A percentile compares a stretch with the other conserved stretches of the same genome.
Conservation (phyloP, 2,113 vertebrate genomes). For the Lycaon pictus region DNA sequence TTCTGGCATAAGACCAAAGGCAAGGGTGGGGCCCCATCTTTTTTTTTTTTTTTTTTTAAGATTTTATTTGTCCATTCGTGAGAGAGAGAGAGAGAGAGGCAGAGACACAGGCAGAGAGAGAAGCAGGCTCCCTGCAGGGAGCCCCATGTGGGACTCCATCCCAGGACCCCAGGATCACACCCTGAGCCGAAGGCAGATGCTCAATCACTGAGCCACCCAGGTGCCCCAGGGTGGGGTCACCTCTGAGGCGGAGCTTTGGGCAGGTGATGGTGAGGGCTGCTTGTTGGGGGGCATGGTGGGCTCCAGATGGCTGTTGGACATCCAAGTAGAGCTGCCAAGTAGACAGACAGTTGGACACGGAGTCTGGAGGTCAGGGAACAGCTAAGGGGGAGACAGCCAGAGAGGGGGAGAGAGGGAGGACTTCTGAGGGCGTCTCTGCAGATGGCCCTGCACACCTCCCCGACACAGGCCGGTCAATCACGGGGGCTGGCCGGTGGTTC, state of each 20-base stretch:
- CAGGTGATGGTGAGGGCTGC: neutral
- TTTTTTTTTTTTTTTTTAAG: too few species aligned
- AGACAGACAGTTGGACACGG: neutral
- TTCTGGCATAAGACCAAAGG: too few species aligned
- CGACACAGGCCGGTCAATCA: accelerated
- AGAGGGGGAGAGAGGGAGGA: neutral
- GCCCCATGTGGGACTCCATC: too few species aligned
- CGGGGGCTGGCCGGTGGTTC: neutral
- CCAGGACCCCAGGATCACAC: too few species aligned
- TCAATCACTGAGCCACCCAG: too few species aligned
- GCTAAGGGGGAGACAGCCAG: neutral
- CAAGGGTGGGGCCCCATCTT: too few species aligned
- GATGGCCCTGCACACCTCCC: accelerated
- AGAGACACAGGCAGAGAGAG: too few species aligned
- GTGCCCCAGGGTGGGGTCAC: accelerated
- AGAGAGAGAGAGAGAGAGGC: too few species aligned
- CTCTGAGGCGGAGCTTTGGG: neutral
- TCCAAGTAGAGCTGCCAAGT: neutral
- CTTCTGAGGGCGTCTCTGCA: neutral
- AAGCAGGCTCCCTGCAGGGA: too few species aligned
- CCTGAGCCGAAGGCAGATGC: too few species aligned
- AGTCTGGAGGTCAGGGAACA: neutral
- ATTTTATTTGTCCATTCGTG: too few species aligned
- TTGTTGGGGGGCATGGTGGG: neutral
- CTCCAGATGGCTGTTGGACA: neutral